Percentiles rank a stretch among this genome's conserved stretches.
Conservation (phyloP, 2,113 vertebrate species). For the Salvelinus alpinus region DNA sequence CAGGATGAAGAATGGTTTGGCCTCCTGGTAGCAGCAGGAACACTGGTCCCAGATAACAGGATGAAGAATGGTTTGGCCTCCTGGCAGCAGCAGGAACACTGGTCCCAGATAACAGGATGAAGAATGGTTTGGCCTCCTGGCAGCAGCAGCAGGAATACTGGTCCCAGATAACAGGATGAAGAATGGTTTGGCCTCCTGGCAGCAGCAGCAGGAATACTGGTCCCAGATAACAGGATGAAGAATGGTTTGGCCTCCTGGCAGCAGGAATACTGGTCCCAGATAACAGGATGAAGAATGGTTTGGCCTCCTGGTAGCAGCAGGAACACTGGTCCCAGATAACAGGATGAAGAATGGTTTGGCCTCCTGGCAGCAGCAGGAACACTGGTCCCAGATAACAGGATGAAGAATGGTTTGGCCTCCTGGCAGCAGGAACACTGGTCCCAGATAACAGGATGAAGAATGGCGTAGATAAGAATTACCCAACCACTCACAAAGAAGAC, state of each 20-base stretch:
- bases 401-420: not conserved
- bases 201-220: not conserved
- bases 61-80: not conserved
- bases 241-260: not conserved
- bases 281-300: not conserved
- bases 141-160: not conserved
- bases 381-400: too few species aligned
- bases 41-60: too few species aligned
- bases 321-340: too few species aligned
- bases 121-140: not conserved
- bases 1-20: not conserved
- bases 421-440: conserved; percentile 16
- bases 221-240: not conserved
- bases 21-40: not conserved
- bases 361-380: not conserved
- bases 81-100: not conserved
- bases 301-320: not conserved
- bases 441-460: conserved; percentile 28
- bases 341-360: not conserved
- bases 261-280: not conserved
- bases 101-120: not conserved
- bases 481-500: conserved; percentile 22
- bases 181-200: not conserved
- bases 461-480: conserved; percentile 27
- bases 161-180: not conserved